Evolutionary conservation across 2,888 invertebrate species (phyloP).

Genomic region (Dryococelus australis): DNA sequence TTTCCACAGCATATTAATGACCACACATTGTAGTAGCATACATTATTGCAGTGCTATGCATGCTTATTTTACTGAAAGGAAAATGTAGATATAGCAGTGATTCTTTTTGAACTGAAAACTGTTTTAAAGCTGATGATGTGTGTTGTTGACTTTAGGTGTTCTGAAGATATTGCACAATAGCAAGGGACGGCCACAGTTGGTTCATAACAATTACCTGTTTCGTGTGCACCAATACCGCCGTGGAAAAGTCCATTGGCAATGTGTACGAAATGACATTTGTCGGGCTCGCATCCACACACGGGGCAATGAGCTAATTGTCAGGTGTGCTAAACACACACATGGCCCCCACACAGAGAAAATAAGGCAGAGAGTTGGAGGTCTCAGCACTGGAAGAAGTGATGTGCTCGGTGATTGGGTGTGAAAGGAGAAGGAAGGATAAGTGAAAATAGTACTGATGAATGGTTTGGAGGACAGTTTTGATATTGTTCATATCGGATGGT

Average conservation of each 20-base stretch:
- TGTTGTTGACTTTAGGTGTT: not conserved
- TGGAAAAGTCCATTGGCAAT: not conserved
- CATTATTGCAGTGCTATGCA: too few species aligned
- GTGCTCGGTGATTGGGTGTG: too few species aligned
- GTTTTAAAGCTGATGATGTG: not conserved
- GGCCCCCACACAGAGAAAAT: not conserved
- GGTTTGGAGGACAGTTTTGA: too few species aligned
- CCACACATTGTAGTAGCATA: too few species aligned
- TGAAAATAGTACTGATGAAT: too few species aligned
- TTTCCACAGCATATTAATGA: too few species aligned
- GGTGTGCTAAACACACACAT: not conserved
- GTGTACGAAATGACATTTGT: not conserved
- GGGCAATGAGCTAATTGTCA: not conserved
- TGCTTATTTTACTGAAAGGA: too few species aligned
- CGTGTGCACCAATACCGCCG: not conserved
- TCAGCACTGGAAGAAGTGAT: too few species aligned
- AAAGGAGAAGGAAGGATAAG: too few species aligned
- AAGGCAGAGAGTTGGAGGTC: too few species aligned
- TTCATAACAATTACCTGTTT: not conserved
- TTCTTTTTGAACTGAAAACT: not conserved
- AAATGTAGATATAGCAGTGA: too few species aligned
- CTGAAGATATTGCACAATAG: not conserved
- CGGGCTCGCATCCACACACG: not conserved
- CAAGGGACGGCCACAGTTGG: not conserved
- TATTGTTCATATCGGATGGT: too few species aligned